Evolutionary conservation across 2,113 vertebrate species (phyloP).

Genomic region (Microcebus murinus): DNA sequence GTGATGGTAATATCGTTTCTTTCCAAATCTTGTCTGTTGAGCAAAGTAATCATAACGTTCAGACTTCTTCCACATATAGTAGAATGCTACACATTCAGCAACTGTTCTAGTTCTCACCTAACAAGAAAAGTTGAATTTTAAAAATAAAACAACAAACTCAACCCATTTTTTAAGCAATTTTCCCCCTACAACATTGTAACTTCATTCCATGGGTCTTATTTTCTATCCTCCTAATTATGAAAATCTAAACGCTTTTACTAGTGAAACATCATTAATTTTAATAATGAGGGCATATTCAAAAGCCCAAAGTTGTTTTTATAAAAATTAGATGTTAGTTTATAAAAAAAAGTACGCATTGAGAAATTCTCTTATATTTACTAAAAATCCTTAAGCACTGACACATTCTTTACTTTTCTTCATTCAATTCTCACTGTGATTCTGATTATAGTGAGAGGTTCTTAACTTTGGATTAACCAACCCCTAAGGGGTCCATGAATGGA

Average conservation of each 20-base stretch:
- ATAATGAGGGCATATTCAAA: neutral
- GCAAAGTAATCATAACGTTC: slow-evolving; percentile 98
- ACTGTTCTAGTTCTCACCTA: slow-evolving; percentile 96
- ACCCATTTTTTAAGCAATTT: neutral
- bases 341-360: neutral
- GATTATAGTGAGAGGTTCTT: neutral
- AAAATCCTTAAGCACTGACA: neutral
- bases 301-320: neutral
- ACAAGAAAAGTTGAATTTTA: neutral
- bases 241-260: neutral
- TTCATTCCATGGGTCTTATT: neutral
- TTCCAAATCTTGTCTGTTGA: slow-evolving; percentile 97
- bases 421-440: neutral
- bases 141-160: neutral
- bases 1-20: slow-evolving; percentile 98
- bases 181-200: neutral
- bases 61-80: slow-evolving; percentile 99
- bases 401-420: neutral
- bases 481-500: neutral
- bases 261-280: neutral
- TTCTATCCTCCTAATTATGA: neutral
- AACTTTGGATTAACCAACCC: neutral
- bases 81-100: slow-evolving; percentile 98
- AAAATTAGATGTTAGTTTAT: neutral
- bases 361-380: neutral